Evolutionary conservation across 2,797 vertebrate genomes (phyloP).

Genomic region (Acanthurus lineatus): DNA sequence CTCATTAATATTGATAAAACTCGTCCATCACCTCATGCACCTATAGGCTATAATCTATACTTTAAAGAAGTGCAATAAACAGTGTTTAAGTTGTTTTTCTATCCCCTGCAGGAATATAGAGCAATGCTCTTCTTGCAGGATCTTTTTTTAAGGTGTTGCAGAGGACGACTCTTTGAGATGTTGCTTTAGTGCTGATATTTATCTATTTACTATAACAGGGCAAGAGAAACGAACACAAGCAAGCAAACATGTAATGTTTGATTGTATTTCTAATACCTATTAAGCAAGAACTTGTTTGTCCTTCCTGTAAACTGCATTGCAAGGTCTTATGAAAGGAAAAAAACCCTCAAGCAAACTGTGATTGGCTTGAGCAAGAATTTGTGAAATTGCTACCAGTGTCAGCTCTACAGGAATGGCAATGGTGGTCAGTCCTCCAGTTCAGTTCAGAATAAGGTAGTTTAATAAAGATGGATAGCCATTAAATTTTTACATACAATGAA

Average conservation of each 20-base stretch:
- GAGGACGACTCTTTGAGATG: constrained; percentile 21
- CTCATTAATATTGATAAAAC: neutral
- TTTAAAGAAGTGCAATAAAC: constrained; percentile 15
- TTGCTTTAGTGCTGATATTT: constrained; percentile 48
- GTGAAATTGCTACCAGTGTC: neutral
- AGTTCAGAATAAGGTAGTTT: neutral
- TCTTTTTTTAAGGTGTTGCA: constrained; percentile 43
- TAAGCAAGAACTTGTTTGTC: neutral
- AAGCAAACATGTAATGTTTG: constrained; percentile 31
- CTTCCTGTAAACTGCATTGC: constrained; percentile 8
- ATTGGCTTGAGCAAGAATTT: constrained; percentile 5
- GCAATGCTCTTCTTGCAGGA: constrained; percentile 29
- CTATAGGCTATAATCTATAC: neutral
- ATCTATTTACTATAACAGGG: constrained; percentile 37
- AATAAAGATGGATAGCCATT: too few relatives aligned
- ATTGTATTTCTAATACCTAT: neutral
- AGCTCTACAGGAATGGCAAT: neutral
- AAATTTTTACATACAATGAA: too few relatives aligned
- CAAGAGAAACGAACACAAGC: constrained; percentile 17
- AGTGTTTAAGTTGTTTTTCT: constrained; percentile 61
- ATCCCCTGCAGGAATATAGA: constrained; percentile 35
- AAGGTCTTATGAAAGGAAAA: constrained; percentile 5
- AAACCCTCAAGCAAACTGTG: neutral
- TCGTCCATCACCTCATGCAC: neutral
- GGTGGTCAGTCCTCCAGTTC: neutral